A percentile compares a stretch with the other conserved stretches of the same genome.
Evolutionary conservation across 2,113 vertebrate species (phyloP).

Genomic region (Fulmarus glacialis): DNA sequence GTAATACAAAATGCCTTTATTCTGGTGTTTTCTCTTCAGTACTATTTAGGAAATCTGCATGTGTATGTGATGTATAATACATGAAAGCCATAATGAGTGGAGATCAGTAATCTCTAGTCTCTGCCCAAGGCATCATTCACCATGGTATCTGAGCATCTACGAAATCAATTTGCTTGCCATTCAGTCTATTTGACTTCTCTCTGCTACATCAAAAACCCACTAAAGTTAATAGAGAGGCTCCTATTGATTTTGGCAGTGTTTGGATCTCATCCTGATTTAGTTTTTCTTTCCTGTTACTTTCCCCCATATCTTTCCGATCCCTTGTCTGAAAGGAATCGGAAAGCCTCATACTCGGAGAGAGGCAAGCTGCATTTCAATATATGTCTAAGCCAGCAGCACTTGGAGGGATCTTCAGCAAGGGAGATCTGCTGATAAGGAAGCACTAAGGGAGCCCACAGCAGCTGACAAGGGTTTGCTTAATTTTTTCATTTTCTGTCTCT

Average conservation of each 20-base stretch:
- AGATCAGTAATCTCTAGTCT: background rate
- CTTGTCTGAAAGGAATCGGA: fast-evolving
- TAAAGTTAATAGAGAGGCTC: background rate
- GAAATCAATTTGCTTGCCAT: constrained; percentile 10
- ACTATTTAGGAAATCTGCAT: background rate
- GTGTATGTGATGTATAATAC: background rate
- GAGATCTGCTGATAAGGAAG: background rate
- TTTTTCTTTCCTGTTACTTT: background rate
- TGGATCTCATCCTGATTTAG: background rate
- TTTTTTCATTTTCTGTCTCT: background rate
- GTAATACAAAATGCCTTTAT: background rate
- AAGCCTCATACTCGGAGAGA: fast-evolving
- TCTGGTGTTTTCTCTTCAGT: background rate
- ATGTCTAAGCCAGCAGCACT: background rate
- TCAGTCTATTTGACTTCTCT: background rate
- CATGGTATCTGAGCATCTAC: background rate
- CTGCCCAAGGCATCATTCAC: constrained; percentile 6
- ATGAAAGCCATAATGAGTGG: background rate
- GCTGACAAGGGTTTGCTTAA: background rate
- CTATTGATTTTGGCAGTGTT: background rate
- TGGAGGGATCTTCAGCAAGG: background rate
- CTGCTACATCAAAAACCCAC: background rate
- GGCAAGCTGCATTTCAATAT: background rate
- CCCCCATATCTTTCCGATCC: background rate
- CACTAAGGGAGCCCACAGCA: background rate